Percentiles rank a stretch among this genome's conserved stretches.
These are phyloP conservation scores for Drosophila punjabiensis DNA, from an alignment of 1,140 invertebrate genomes.

Conservation along the genomic window DNA sequence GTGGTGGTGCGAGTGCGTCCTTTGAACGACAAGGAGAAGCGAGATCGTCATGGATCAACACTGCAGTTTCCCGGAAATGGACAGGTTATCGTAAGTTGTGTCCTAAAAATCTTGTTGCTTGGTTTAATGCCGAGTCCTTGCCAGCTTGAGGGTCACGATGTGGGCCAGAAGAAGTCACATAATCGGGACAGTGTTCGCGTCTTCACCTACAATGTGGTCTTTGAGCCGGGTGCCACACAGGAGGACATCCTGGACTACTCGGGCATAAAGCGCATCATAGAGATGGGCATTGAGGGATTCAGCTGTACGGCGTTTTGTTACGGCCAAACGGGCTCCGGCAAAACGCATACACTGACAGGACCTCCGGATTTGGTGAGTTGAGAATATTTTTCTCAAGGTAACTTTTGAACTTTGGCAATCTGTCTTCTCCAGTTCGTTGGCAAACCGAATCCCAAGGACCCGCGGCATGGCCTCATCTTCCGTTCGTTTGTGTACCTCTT, in stretches of 20 bases:
- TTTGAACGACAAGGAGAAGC: constrained; percentile 89
- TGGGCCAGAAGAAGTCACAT: constrained; percentile 77
- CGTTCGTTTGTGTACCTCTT: constrained; percentile 96
- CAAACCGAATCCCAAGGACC: constrained; percentile 81
- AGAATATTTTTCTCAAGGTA: constrained; percentile 13
- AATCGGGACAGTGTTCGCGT: constrained; percentile 89
- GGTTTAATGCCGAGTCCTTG: neutral
- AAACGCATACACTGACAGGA: constrained; percentile 97
- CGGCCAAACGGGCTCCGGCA: constrained; percentile 98
- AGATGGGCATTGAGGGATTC: constrained; percentile 97
- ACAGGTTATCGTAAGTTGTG: constrained; percentile 89
- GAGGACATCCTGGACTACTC: constrained; percentile 93
- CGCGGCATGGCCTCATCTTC: constrained; percentile 94
- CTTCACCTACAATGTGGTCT: constrained; percentile 95
- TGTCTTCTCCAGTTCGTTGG: constrained; percentile 64
- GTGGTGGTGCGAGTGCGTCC: constrained; percentile 92
- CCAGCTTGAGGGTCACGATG: constrained; percentile 85
- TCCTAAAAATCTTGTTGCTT: neutral
- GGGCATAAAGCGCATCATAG: constrained; percentile 93
- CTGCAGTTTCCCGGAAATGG: constrained; percentile 92
- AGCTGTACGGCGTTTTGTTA: constrained; percentile 98
- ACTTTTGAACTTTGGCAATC: neutral
- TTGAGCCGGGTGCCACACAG: constrained; percentile 94
- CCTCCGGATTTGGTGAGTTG: constrained; percentile 92
- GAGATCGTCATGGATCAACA: constrained; percentile 87